These are phyloP conservation scores for Notospermus geniculatus DNA, from an alignment of 1,140 invertebrate species.

Conservation along the genomic window DNA sequence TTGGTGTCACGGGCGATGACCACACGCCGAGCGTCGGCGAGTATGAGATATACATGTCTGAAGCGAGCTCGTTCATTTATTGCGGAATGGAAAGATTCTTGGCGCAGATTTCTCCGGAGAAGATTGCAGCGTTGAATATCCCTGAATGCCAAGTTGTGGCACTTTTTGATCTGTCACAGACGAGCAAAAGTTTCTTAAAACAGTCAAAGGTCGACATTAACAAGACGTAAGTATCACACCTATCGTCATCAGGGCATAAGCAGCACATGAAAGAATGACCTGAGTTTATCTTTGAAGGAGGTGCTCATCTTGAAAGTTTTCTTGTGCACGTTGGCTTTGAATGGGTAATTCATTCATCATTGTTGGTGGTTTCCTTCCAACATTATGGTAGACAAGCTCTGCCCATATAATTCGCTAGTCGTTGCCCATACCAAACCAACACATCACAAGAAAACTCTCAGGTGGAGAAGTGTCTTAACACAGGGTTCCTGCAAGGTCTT, in stretches of 20 bases:
- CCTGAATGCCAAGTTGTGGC: slow-evolving; percentile 51
- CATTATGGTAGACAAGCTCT: too few species aligned
- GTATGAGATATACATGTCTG: slow-evolving; percentile 51
- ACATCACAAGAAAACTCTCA: too few species aligned
- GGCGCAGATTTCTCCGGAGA: slow-evolving; percentile 48
- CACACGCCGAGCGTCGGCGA: slow-evolving; percentile 50
- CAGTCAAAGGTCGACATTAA: slow-evolving; percentile 49
- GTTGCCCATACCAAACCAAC: too few species aligned
- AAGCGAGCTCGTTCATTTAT: slow-evolving; percentile 51
- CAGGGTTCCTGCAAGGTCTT: too few species aligned
- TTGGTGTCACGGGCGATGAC: slow-evolving; percentile 42
- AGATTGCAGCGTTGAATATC: slow-evolving; percentile 52
- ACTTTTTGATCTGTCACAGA: slow-evolving; percentile 47
- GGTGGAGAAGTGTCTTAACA: too few species aligned
- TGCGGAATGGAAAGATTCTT: slow-evolving; percentile 52
- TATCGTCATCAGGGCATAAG: too few species aligned
- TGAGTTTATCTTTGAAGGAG: too few species aligned
- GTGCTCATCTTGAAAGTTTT: too few species aligned
- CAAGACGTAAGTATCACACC: slow-evolving; percentile 48
- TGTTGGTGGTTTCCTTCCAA: too few species aligned
- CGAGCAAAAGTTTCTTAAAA: slow-evolving; percentile 47
- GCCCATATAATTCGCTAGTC: too few species aligned
- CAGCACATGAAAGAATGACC: too few species aligned
- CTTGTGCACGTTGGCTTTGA: too few species aligned
- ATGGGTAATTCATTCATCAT: neutral